These are phyloP conservation scores for Microtus obscurus DNA, from an alignment of 2,797 vertebrate genomes.

Conservation along the genomic window DNA sequence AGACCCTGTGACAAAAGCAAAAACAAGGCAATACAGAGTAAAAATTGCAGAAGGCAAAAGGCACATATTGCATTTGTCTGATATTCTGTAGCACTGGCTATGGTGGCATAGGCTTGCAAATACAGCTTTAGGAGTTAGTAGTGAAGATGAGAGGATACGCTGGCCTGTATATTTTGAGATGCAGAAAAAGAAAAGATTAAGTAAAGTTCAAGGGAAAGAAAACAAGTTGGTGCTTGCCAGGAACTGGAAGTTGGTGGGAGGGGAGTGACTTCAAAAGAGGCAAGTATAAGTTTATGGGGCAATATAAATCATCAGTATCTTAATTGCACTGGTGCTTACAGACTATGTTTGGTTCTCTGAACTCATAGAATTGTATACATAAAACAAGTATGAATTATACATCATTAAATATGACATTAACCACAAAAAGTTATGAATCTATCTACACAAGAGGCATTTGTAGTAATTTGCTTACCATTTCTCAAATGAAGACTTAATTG, in stretches of 20 bases:
- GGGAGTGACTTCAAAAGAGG: neutral
- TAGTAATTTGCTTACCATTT: neutral
- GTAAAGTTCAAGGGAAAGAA: neutral
- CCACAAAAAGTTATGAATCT: neutral
- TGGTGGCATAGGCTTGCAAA: neutral
- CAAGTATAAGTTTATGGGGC: neutral
- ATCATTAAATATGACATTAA: neutral
- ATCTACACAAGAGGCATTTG: neutral
- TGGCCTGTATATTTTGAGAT: neutral
- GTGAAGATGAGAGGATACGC: neutral
- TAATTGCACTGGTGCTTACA: neutral
- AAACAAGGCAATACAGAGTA: neutral
- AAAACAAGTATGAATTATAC: neutral
- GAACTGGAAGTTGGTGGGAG: neutral
- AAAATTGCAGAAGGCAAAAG: neutral
- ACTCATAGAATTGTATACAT: neutral
- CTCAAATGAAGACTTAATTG: conserved; percentile 13
- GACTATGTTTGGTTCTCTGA: conserved; percentile 14
- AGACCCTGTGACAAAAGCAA: neutral
- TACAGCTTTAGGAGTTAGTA: neutral
- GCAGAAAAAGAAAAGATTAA: neutral
- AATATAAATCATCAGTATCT: neutral
- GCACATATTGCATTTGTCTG: neutral
- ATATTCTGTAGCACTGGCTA: neutral
- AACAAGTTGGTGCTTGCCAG: neutral